Evolutionary conservation across 2,888 invertebrate species (phyloP), one percentile per base, ranked within the genome.

Genomic region (Sesia bembeciformis): DNA sequence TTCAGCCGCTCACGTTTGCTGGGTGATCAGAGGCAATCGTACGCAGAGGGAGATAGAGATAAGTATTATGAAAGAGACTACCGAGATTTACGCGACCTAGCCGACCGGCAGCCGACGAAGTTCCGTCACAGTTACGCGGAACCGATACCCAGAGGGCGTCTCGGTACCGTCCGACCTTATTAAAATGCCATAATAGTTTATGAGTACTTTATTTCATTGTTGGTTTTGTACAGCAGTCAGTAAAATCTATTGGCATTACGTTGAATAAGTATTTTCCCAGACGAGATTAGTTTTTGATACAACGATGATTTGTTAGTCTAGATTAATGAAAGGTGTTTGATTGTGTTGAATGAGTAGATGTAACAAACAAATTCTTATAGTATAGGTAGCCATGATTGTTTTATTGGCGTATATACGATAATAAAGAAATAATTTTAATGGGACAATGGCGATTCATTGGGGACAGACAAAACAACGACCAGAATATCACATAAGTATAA

Each of bases 101-200:
- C 85, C 3, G 88, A 88, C 6, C 63, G 89, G 40, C 84, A 83
- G 59, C 84, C 79, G 67, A 73, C 80, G n/a, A 88, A 90, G 63
- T 87, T 87, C 73, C 88, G 93, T 53, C 93, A 93, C 68, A 93
- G 93, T 69, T 93, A 93, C 65, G 93, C 92, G n/a, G 93, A 93
- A 63, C 92, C 93, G 23, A 90, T 92, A 57, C 84, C 91, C 4
- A 75, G 91, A 59, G 88, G 87, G 23, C 81, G 90, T 49, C 79
- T 90, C 52, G 89, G 88, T 6, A 84, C 90, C 52, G 89, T 90
- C 59, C 74, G 90, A 66, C 90, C 90, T 55, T 90, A 90, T 67
- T 90, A 68, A 88, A 66, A 78, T 82, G 89, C 88, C 88, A 88
- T 89, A 88, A 71, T 84, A 84, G 80, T 76, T 74, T 71, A 70